Evolutionary conservation across 1,140 invertebrate species (phyloP), one percentile per base, ranked within the genome.

Genomic region (Ectropis grisescens): DNA sequence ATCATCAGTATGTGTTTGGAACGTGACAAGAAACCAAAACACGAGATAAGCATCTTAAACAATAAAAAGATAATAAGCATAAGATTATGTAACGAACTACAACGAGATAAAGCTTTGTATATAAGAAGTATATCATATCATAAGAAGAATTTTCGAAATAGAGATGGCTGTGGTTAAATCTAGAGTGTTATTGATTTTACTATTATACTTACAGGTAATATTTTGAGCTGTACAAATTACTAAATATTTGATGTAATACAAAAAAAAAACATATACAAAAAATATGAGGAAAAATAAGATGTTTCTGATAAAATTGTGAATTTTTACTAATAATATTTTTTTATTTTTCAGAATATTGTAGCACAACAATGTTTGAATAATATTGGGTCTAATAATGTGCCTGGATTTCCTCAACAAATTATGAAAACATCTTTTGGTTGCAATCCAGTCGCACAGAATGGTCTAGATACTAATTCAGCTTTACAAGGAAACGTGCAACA

Each of bases 21-120:
- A 48, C 46, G 46, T 48, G 46, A 39, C 33, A 13, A 19, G 35
- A 41, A 30, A 37, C 37, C 2, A 19, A 33, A 37, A 37, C 33
- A 35, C 25, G 12, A 47, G 58, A 61, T 58, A 58, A 31, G 23
- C 7, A 46, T 43, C 36, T 40, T 12, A 15, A 11, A 31, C 13
- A 30, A 25, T 22, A 37, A 13, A 30, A 4, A 33, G 50, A 57
- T 58, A 54, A 48, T 26, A 40, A n/a, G 33, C 30, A 34, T 9
- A 34, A 2, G 22, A 42, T 64, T 59, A 45, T 43, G 37, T 43
- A 46, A 55, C 25, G 49, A 44, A 25, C 27, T 10, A n/a, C 16
- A 39, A 39, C 26, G 26, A 48, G 52, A 58, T 58, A 61, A 66
- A 61, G 61, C 57, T 44, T 50, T 41, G 29, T 47, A 48, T 52